Conservation (phyloP, 2,888 invertebrate genomes). For the Andrena dorsata region DNA sequence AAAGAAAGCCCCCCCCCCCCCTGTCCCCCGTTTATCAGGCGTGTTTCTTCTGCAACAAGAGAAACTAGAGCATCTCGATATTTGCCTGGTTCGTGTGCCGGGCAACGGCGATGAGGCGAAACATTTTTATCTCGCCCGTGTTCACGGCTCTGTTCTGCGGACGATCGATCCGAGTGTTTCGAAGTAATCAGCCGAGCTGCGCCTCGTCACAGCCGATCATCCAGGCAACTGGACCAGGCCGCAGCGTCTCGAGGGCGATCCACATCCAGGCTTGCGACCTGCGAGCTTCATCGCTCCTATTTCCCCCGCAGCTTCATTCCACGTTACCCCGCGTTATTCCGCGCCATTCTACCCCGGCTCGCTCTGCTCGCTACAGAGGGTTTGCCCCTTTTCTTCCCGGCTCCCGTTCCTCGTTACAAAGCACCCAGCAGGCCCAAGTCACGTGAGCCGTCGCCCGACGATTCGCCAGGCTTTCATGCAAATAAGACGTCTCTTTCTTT, state of each 20-base stretch:
- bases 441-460: conserved; percentile 26
- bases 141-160: neutral
- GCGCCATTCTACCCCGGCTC: neutral
- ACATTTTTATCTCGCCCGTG: conserved; percentile 51
- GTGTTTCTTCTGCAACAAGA: conserved; percentile 22
- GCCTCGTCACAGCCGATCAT: conserved; percentile 46
- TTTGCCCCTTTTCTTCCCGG: neutral
- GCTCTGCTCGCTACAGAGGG: neutral
- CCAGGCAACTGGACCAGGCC: conserved; percentile 45
- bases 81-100: conserved; percentile 11
- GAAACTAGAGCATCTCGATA: conserved; percentile 58
- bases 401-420: conserved; percentile 5
- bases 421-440: conserved; percentile 12
- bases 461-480: conserved; percentile 34
- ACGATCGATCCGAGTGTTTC: conserved; percentile 51
- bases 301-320: neutral
- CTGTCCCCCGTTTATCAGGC: conserved; percentile 9
- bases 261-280: neutral
- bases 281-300: conserved; percentile 23
- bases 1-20: neutral
- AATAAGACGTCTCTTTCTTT: neutral
- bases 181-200: conserved; percentile 29
- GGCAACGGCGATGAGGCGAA: conserved; percentile 28
- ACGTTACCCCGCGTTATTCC: conserved; percentile 2
- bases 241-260: conserved; percentile 22